Evolutionary conservation across 2,113 vertebrate species (phyloP).

Genomic region (Oncorhynchus mykiss): DNA sequence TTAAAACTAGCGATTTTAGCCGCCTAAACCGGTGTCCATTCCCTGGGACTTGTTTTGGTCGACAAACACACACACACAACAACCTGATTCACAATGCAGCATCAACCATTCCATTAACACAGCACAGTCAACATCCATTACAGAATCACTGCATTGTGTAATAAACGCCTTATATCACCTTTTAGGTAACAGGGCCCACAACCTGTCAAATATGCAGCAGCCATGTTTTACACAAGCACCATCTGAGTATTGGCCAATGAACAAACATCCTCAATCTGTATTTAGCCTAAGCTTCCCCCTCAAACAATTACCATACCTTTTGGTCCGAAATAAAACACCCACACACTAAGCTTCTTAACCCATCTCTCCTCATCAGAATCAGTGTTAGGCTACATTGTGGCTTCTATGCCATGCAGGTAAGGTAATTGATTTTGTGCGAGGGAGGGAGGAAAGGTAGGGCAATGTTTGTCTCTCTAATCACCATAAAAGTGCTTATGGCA

Average conservation of each 20-base stretch:
- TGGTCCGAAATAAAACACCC: slow-evolving; percentile 34
- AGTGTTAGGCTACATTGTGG: slow-evolving; percentile 40
- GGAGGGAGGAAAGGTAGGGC: slow-evolving; percentile 17
- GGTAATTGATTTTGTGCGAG: slow-evolving; percentile 40
- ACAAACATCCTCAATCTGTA: background rate
- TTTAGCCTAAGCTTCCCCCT: background rate
- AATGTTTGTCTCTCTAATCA: slow-evolving; percentile 58
- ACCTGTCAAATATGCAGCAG: background rate
- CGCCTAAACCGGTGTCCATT: no score
- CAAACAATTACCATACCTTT: slow-evolving; percentile 21
- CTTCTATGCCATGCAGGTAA: slow-evolving; percentile 37
- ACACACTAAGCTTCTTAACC: slow-evolving; percentile 56
- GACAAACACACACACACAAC: no score
- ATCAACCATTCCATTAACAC: no score
- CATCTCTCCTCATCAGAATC: slow-evolving; percentile 36
- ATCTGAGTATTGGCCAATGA: background rate
- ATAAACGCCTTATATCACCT: background rate
- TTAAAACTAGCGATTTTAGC: no score
- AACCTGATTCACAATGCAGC: no score
- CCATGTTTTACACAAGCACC: background rate
- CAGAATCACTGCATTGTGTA: background rate
- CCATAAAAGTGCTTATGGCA: slow-evolving; percentile 31
- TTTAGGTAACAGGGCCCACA: background rate
- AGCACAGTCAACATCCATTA: background rate
- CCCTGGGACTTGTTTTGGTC: no score